Evolutionary conservation across 1,140 invertebrate genomes (phyloP), one percentile per base, ranked within the genome.

Genomic region (Choristoneura fumiferana): DNA sequence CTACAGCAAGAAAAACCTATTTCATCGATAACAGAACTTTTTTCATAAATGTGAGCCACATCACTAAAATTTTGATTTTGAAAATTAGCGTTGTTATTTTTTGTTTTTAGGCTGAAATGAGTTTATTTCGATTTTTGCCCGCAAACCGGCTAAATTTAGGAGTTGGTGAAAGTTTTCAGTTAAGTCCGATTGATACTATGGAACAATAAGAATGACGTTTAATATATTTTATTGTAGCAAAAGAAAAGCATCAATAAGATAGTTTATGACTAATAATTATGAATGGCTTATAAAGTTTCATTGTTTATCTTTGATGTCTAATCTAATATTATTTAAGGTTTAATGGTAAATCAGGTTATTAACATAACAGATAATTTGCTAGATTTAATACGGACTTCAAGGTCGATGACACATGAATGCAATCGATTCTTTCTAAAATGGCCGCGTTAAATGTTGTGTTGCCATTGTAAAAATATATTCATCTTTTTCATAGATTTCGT

Each of bases 381-480:
- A n/a, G n/a, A n/a, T 37, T 10, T 49, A 5, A 4, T 49, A 22
- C 22, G 43, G 43, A 49, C 43, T n/a, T 8, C 18, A 12, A 49
- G n/a, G 8, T 29, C n/a, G 17, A 22, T 22, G 43, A 29, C 43
- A 49, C 33, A 15, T 36, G 9, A 15, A 29, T 15, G 12, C 8
- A 54, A 34, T 36, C 34, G 34, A 54, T 18, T 36, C 10, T 36
- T 54, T 45, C 43, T 10, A 58, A 65, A 49, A 54, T 63, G 54
- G 62, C 33, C 39, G 60, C 35, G 3, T 76, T 54, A 60, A 62
- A 45, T 4, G 5, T 38, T 76, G 75, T 88, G 83, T 84, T 88
- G 81, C 81, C 66, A 81, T 39, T 61, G 72, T 22, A 76, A 86
- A 87, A 80, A 86, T 84, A 64, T 67, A 72, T 71, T 85, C 72